Conservation (phyloP, 2,888 invertebrate species). For the Thyatira batis region DNA sequence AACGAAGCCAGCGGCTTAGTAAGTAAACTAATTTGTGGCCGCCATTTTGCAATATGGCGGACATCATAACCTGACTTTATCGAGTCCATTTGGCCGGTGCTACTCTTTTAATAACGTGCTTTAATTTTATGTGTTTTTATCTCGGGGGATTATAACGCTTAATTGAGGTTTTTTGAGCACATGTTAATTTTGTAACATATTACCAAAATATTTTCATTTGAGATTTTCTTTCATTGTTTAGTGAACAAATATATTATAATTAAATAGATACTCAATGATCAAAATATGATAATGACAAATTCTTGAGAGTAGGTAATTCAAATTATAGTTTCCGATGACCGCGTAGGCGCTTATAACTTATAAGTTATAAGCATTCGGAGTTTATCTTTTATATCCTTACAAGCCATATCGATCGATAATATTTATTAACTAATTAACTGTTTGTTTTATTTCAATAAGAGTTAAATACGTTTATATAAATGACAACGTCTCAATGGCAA, state of each 20-base stretch:
- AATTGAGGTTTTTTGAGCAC: slow-evolving; percentile 62
- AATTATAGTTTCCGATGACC: too few species aligned
- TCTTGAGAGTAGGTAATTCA: too few species aligned
- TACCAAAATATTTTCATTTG: slow-evolving; percentile 30
- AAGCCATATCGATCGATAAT: too few species aligned
- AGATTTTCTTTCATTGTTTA: slow-evolving; percentile 15
- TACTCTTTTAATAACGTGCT: slow-evolving; percentile 75
- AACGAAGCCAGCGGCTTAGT: slow-evolving; percentile 37
- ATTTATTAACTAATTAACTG: not conserved
- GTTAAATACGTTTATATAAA: slow-evolving; percentile 41
- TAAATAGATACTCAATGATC: too few species aligned
- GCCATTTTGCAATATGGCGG: slow-evolving; percentile 64
- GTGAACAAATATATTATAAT: too few species aligned
- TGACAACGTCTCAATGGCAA: slow-evolving; percentile 39
- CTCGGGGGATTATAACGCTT: slow-evolving; percentile 60
- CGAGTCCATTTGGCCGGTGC: slow-evolving; percentile 70
- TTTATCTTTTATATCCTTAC: too few species aligned
- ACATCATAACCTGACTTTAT: slow-evolving; percentile 70
- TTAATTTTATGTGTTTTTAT: slow-evolving; percentile 75
- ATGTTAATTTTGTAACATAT: slow-evolving; percentile 32
- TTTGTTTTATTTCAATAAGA: not conserved
- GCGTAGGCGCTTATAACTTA: too few species aligned
- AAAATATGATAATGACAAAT: too few species aligned
- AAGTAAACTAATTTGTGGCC: slow-evolving; percentile 58
- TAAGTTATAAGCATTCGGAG: too few species aligned